Evolutionary conservation across 2,888 invertebrate species (phyloP).

Genomic region (Amblyjoppa fuscipennis): DNA sequence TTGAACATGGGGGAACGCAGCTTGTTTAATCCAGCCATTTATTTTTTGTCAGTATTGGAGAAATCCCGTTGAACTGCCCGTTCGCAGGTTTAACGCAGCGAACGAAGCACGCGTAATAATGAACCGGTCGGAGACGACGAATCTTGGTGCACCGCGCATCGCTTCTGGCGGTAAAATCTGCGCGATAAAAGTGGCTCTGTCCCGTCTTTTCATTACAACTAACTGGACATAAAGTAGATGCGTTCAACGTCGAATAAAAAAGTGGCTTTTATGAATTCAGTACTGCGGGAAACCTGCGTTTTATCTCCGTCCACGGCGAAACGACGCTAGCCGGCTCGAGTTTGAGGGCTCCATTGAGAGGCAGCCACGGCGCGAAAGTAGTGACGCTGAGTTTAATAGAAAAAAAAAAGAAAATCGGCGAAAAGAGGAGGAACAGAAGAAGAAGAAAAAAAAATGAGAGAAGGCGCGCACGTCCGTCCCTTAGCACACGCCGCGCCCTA

Average conservation of each 20-base stretch:
- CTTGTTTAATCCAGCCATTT: too few species aligned
- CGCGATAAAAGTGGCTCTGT: background rate
- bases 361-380: conserved; percentile 30
- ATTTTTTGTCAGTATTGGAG: background rate
- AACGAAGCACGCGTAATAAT: background rate
- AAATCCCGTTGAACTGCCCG: conserved; percentile 3
- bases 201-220: background rate
- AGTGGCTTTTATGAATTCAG: conserved; percentile 56
- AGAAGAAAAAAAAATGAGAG: conserved; percentile 32
- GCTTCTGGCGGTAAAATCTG: background rate
- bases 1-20: too few species aligned
- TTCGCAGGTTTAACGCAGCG: background rate
- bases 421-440: background rate
- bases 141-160: background rate
- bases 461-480: conserved; percentile 28
- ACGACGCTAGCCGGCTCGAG: too few species aligned
- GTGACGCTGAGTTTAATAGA: conserved; percentile 48
- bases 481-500: conserved; percentile 6
- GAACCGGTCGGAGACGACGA: background rate
- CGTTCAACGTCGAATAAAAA: conserved; percentile 54
- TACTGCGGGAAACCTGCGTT: background rate
- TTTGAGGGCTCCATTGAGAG: conserved; percentile 56
- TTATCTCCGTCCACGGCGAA: conserved; percentile 22
- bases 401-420: conserved; percentile 19
- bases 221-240: conserved; percentile 36